A percentile compares a stretch with the other conserved stretches of the same genome.
phyloP scores from a whole-genome alignment of 2,888 invertebrate species.

The Dasypolia templi region DNA sequence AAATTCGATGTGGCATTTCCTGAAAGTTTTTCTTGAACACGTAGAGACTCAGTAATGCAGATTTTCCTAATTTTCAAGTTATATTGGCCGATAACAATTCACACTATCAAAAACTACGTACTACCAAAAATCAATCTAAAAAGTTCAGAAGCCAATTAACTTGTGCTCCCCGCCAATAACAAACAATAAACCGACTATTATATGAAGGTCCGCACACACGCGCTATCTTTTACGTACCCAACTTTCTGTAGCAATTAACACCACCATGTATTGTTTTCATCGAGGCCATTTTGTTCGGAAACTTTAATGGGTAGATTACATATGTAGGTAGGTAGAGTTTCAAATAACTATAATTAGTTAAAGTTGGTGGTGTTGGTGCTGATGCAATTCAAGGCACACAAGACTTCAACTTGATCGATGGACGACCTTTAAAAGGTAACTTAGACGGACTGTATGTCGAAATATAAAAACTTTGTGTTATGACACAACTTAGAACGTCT shows the following conservation, averaged over 20 bases:
- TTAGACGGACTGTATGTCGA: no score
- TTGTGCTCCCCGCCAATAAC: constrained; percentile 13
- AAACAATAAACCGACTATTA: constrained; percentile 29
- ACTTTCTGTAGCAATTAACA: constrained; percentile 51
- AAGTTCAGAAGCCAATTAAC: constrained; percentile 22
- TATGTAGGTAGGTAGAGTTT: constrained; percentile 1
- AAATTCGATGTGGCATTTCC: not conserved
- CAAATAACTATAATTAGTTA: not conserved
- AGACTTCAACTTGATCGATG: no score
- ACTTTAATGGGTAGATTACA: not conserved
- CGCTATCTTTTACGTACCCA: constrained; percentile 29
- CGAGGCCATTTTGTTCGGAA: constrained; percentile 12
- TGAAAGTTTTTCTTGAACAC: not conserved
- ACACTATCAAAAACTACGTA: not conserved
- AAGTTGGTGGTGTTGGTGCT: not conserved
- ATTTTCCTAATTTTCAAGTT: not conserved
- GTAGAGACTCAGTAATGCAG: no score
- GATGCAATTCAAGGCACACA: not conserved
- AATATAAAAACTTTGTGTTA: no score
- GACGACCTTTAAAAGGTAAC: no score
- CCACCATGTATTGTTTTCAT: constrained; percentile 44
- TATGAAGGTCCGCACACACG: constrained; percentile 14
- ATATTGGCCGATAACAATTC: not conserved
- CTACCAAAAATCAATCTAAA: not conserved
- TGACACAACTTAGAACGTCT: no score